Evolutionary conservation across 2,888 invertebrate species (phyloP), one percentile per base, ranked within the genome.

Genomic region (Hylaea fasciaria): DNA sequence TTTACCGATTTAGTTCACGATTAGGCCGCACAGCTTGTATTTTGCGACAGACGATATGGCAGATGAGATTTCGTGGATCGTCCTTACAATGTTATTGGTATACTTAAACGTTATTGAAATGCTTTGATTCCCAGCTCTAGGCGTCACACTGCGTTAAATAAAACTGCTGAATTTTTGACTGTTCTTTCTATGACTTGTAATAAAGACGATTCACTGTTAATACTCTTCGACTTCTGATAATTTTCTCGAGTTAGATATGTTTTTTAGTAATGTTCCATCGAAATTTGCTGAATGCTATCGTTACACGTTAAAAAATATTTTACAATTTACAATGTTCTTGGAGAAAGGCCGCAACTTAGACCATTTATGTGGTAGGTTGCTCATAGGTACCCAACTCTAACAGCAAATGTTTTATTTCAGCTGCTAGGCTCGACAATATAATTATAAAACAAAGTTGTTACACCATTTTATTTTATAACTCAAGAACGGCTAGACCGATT

Each of bases 61-160:
- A 80, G 76, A 87, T 82, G 82, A 78, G 80, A 88, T 87, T 87
- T 81, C 72, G 76, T 75, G 77, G 79, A 83, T 82, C 82, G 77
- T 76, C 70, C 76, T 75, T 65, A 73, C 80, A 78, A 81, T 80
- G 79, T 84, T 84, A 86, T 82, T 82, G 76, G 78, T 78, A 71
- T 74, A 77, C 76, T 80, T 76, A 78, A 80, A 80, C 70, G 77
- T 76, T 78, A 82, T 82, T 82, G 82, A 81, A 81, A 79, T 73
- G 74, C 69, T 80, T 77, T 78, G 73, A 80, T 78, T 74, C 67
- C 72, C 69, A 72, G 73, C 52, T 54, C 28, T n/a, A 29, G 54
- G 54, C 57, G 50, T 57, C 54, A 57, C 47, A 44, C 37, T 43
- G 41, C 56, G 56, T 56, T 43, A 56, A 60, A 60, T 35, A 48